These are phyloP conservation scores for Alcedo atthis DNA, from an alignment of 2,797 vertebrate genomes.

Conservation along the genomic window DNA sequence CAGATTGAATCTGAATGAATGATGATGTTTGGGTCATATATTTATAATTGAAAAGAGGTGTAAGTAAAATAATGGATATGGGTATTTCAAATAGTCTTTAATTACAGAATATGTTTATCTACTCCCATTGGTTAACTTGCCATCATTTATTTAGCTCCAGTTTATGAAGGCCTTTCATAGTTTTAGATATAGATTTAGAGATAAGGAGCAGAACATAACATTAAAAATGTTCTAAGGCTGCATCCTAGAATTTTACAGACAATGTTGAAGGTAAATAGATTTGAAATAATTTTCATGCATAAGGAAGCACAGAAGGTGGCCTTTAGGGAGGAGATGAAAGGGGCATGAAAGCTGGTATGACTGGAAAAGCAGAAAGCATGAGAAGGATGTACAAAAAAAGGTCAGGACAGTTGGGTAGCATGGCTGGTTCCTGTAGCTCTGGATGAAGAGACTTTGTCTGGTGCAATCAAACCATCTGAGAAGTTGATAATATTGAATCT, in stretches of 20 bases:
- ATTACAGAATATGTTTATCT: not conserved
- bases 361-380: not conserved
- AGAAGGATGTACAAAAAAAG: not conserved
- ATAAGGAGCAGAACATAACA: not conserved
- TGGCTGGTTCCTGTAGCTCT: not conserved
- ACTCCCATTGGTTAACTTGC: not conserved
- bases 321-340: conserved; percentile 10
- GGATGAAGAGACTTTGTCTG: not conserved
- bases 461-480: not conserved
- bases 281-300: not conserved
- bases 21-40: not conserved
- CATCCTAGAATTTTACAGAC: not conserved
- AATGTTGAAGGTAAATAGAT: not conserved
- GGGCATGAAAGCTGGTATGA: not conserved
- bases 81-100: not conserved
- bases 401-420: not conserved
- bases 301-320: not conserved
- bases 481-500: not conserved
- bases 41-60: not conserved
- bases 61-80: not conserved
- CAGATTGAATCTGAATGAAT: not conserved
- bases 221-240: not conserved
- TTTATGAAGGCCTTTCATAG: not conserved
- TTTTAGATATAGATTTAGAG: not conserved
- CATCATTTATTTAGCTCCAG: not conserved